phyloP scores from a whole-genome alignment of 2,797 vertebrate genomes.

The Pampus argenteus region DNA sequence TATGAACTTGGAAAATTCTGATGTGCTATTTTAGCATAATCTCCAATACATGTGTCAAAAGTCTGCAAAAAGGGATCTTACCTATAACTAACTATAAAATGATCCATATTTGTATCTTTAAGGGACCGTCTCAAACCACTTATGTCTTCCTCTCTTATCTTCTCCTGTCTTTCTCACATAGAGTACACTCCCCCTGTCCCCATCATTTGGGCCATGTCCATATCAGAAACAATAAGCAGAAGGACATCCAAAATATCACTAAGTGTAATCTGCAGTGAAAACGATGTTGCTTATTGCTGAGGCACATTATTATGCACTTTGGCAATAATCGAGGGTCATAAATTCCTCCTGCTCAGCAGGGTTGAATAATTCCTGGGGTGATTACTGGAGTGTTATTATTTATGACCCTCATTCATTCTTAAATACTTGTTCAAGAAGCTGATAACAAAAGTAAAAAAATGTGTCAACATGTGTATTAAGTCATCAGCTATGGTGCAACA shows the following conservation, averaged over 20 bases:
- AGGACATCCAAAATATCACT: conserved; percentile 8
- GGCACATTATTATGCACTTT: conserved; percentile 40
- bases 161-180: not conserved
- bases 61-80: not conserved
- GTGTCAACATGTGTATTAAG: conserved; percentile 25
- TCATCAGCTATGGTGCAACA: not conserved
- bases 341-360: conserved; percentile 38
- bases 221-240: conserved; percentile 14
- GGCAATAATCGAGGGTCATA: conserved; percentile 38
- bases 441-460: conserved; percentile 28
- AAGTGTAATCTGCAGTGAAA: conserved; percentile 32
- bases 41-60: not conserved
- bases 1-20: too few species aligned
- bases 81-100: not conserved
- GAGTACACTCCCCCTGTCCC: not conserved
- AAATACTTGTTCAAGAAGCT: conserved; percentile 26
- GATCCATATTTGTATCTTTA: not conserved
- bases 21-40: not conserved
- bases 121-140: not conserved
- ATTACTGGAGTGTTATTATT: conserved; percentile 49
- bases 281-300: conserved; percentile 24
- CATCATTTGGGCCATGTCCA: not conserved
- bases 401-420: conserved; percentile 36
- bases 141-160: not conserved
- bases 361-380: conserved; percentile 41